phyloP scores from a whole-genome alignment of 1,140 invertebrate species.

The Caerostris extrusa region DNA sequence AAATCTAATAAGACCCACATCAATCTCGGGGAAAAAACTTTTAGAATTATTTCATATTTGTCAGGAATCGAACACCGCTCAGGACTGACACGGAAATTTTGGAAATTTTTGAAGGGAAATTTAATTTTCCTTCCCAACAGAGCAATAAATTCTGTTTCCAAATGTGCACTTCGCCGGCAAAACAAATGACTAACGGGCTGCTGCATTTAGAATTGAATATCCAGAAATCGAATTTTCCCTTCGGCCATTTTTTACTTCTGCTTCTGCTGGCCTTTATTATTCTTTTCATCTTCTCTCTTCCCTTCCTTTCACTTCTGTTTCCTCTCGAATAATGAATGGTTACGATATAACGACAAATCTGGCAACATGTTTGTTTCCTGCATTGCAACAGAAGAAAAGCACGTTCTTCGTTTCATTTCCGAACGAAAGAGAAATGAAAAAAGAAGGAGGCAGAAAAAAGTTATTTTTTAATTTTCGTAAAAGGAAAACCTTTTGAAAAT shows the following conservation, averaged over 20 bases:
- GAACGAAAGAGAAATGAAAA: background rate
- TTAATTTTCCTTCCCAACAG: conserved; percentile 61
- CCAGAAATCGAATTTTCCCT: conserved; percentile 69
- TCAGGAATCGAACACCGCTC: background rate
- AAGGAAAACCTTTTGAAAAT: conserved; percentile 70
- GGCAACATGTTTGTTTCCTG: conserved; percentile 72
- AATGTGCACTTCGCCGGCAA: conserved; percentile 40
- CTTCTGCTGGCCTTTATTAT: background rate
- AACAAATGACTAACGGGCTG: conserved; percentile 68
- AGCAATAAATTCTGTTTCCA: conserved; percentile 65
- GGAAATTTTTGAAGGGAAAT: conserved; percentile 60
- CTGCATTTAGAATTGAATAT: conserved; percentile 76
- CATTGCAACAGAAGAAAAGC: background rate
- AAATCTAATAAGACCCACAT: no score
- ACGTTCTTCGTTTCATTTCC: background rate
- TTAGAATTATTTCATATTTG: conserved; percentile 26
- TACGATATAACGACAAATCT: conserved; percentile 76
- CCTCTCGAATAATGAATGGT: conserved; percentile 69
- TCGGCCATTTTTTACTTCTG: background rate
- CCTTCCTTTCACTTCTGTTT: conserved; percentile 7
- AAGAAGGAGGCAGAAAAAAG: background rate
- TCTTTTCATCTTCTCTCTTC: conserved; percentile 22
- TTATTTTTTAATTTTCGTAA: conserved; percentile 74
- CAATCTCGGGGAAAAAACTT: background rate
- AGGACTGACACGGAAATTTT: conserved; percentile 35